Conservation (phyloP, 2,888 invertebrate species). For the Arctia plantaginis region DNA sequence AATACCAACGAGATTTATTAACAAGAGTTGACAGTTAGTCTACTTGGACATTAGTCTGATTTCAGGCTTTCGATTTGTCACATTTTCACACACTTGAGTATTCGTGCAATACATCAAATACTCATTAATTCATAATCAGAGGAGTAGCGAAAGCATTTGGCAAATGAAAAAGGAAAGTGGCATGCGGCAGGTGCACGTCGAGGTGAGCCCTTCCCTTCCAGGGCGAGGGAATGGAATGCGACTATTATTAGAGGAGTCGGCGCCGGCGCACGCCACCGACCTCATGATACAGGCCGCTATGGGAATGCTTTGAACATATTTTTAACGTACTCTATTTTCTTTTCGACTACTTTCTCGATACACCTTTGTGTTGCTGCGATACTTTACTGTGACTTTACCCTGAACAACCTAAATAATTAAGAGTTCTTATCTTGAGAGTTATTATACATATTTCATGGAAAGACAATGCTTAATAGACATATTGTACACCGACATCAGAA, state of each 20-base stretch:
- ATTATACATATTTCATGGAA: not conserved
- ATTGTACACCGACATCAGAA: not conserved
- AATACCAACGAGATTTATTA: not conserved
- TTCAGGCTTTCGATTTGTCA: not conserved
- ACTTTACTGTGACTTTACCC: not conserved
- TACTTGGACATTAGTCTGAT: not conserved
- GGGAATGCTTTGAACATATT: slow-evolving; percentile 35
- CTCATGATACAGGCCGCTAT: slow-evolving; percentile 63
- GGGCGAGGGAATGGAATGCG: slow-evolving; percentile 74
- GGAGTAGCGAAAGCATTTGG: slow-evolving; percentile 66
- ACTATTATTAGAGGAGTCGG: slow-evolving; percentile 82
- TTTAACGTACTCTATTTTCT: not conserved
- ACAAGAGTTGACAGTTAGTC: not conserved
- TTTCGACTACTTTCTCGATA: not conserved
- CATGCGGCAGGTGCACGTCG: slow-evolving; percentile 73
- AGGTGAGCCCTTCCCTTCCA: slow-evolving; percentile 69
- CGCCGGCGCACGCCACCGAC: slow-evolving; percentile 74
- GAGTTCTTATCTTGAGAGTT: not conserved
- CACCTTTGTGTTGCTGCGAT: not conserved
- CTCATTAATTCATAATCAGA: slow-evolving; percentile 42
- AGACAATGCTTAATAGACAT: not conserved
- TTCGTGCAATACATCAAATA: slow-evolving; percentile 13
- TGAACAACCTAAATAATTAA: not conserved
- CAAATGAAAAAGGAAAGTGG: slow-evolving; percentile 80
- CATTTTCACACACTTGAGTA: not conserved